Conservation (phyloP, 2,888 invertebrate species). For the Parochlus steinenii region DNA sequence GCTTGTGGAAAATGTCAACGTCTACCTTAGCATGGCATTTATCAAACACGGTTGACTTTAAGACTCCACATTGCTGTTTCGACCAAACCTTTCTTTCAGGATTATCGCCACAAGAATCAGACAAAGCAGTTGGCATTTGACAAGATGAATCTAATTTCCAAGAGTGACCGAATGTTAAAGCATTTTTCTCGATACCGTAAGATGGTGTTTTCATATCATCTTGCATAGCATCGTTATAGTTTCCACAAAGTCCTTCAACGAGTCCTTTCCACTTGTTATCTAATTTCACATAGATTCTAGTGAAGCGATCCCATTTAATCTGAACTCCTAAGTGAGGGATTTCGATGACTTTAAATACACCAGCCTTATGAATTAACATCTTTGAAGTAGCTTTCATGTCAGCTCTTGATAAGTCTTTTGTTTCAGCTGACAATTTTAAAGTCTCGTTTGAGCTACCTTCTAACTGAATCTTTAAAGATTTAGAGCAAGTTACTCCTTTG, state of each 20-base stretch:
- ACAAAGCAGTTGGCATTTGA: constrained; percentile 28
- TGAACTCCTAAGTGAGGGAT: constrained; percentile 58
- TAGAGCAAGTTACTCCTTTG: constrained; percentile 74
- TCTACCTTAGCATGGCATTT: constrained; percentile 69
- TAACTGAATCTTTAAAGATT: constrained; percentile 53
- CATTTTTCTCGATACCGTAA: constrained; percentile 59
- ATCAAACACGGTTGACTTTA: constrained; percentile 56
- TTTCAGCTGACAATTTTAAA: constrained; percentile 38
- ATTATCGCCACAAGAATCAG: constrained; percentile 59
- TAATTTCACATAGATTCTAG: constrained; percentile 63
- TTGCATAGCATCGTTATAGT: constrained; percentile 66
- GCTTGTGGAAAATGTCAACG: constrained; percentile 47
- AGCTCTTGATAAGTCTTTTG: too few species aligned
- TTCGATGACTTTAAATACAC: constrained; percentile 68
- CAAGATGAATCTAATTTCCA: constrained; percentile 72
- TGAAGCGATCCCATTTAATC: constrained; percentile 74
- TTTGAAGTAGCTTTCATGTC: too few species aligned
- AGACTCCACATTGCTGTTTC: constrained; percentile 49
- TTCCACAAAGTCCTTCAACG: constrained; percentile 78
- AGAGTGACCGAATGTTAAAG: constrained; percentile 68
- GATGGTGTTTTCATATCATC: constrained; percentile 80
- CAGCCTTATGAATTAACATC: constrained; percentile 30
- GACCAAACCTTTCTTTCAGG: constrained; percentile 73
- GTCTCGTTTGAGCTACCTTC: constrained; percentile 41
- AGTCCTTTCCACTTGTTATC: constrained; percentile 62